These are phyloP conservation scores for Meiosimyza platycephala DNA, from an alignment of 2,888 invertebrate genomes.

Conservation along the genomic window DNA sequence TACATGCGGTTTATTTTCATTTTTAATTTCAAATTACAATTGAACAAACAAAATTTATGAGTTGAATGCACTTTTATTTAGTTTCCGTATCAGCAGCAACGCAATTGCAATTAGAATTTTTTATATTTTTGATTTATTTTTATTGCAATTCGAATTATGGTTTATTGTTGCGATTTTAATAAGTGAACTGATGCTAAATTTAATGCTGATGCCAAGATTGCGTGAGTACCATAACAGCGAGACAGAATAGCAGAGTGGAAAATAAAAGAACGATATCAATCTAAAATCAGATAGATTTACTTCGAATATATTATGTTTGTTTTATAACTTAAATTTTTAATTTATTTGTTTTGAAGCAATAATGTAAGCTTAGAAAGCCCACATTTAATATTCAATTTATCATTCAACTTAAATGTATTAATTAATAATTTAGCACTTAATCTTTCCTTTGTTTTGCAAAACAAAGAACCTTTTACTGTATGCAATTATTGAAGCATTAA, in stretches of 20 bases:
- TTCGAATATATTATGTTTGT: neutral
- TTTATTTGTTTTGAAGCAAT: neutral
- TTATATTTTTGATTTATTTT: conserved; percentile 18
- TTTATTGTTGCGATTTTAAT: neutral
- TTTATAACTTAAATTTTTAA: neutral
- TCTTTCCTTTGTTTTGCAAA: no score
- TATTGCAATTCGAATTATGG: conserved; percentile 12
- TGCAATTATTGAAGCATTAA: no score
- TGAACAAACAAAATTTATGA: conserved; percentile 15
- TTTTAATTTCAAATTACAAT: conserved; percentile 20
- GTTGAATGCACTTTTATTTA: conserved; percentile 21
- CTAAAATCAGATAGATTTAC: no score
- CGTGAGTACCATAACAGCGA: no score
- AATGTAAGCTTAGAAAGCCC: no score
- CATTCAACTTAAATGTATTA: no score
- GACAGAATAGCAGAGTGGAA: no score
- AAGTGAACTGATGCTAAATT: neutral
- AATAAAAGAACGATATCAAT: no score
- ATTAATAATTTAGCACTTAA: no score
- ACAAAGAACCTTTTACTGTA: no score
- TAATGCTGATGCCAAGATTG: no score
- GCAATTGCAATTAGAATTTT: neutral
- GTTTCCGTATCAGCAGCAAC: neutral
- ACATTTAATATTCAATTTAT: no score
- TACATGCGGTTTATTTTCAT: conserved; percentile 1